Conservation (phyloP, 2,113 vertebrate genomes). For the Archocentrus centrarchus region DNA sequence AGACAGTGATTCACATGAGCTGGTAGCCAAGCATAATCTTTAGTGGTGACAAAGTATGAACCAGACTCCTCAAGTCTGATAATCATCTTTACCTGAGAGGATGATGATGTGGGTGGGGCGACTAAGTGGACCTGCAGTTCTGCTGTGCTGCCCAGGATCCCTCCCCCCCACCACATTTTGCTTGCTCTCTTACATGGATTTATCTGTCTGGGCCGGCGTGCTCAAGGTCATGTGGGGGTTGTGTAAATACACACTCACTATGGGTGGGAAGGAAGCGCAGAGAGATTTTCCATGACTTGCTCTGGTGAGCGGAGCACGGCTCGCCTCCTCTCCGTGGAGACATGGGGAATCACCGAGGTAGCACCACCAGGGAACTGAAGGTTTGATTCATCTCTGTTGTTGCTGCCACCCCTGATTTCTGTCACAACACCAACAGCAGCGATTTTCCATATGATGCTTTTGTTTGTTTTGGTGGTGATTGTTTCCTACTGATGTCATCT, state of each 20-base stretch:
- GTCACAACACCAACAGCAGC: slow-evolving; percentile 25
- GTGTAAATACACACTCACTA: slow-evolving; percentile 71
- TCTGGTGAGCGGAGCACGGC: slow-evolving; percentile 57
- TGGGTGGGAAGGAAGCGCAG: slow-evolving; percentile 76
- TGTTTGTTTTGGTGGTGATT: slow-evolving; percentile 51
- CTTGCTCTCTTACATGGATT: slow-evolving; percentile 28
- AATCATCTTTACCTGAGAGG: slow-evolving; percentile 3
- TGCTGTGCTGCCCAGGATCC: slow-evolving; percentile 23
- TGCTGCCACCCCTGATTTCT: neutral
- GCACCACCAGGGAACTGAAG: slow-evolving; percentile 32
- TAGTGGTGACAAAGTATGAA: slow-evolving; percentile 18
- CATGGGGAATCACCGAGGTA: slow-evolving; percentile 46
- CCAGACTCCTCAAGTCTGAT: slow-evolving; percentile 11
- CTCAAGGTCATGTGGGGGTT: slow-evolving; percentile 59
- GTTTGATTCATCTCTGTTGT: slow-evolving; percentile 51
- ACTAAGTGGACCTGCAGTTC: neutral
- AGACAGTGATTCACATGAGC: neutral
- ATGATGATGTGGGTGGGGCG: slow-evolving; percentile 25
- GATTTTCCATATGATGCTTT: slow-evolving; percentile 45
- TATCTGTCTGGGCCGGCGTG: slow-evolving; percentile 38
- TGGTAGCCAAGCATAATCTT: slow-evolving; percentile 7
- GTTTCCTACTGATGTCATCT: slow-evolving; percentile 67
- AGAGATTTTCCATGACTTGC: slow-evolving; percentile 73
- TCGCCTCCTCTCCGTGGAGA: slow-evolving; percentile 31
- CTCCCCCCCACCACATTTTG: neutral